Evolutionary conservation across 2,888 invertebrate genomes (phyloP), one percentile per base, ranked within the genome.

Genomic region (Lapara coniferarum): DNA sequence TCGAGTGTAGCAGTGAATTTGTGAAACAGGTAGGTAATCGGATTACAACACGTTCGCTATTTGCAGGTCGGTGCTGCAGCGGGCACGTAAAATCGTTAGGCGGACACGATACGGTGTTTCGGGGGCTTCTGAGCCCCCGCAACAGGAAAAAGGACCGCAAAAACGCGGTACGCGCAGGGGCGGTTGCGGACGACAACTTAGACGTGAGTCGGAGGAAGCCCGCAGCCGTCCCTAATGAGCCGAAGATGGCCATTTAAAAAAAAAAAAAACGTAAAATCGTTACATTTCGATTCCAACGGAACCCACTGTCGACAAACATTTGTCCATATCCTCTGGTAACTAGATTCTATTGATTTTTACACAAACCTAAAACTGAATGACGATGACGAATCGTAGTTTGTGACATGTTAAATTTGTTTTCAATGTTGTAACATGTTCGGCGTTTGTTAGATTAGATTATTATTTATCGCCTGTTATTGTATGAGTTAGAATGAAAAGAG

Each of bases 211-310:
- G n/a, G n/a, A n/a, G n/a, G n/a, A n/a, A n/a, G n/a, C n/a, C n/a
- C n/a, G n/a, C n/a, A n/a, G n/a, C n/a, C n/a, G n/a, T n/a, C n/a
- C n/a, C n/a, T n/a, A n/a, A n/a, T n/a, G n/a, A n/a, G n/a, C n/a
- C n/a, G n/a, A n/a, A n/a, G n/a, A n/a, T n/a, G n/a, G n/a, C n/a
- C n/a, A n/a, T n/a, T n/a, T n/a, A n/a, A n/a, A n/a, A n/a, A n/a
- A n/a, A n/a, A n/a, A n/a, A n/a, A n/a, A n/a, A n/a, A 77, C 77
- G 78, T 77, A 79, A 83, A 82, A 79, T 80, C 77, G 79, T 83
- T 84, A 79, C 81, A 73, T 77, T 81, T 79, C 81, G 77, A 84
- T 84, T 79, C 78, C 73, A 67, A 66, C 69, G 57, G 72, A 78
- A 77, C 73, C 73, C 74, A 72, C 69, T 72, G 70, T 77, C 72